Conservation (phyloP, 2,797 vertebrate genomes). For the Bufotes viridis region DNA sequence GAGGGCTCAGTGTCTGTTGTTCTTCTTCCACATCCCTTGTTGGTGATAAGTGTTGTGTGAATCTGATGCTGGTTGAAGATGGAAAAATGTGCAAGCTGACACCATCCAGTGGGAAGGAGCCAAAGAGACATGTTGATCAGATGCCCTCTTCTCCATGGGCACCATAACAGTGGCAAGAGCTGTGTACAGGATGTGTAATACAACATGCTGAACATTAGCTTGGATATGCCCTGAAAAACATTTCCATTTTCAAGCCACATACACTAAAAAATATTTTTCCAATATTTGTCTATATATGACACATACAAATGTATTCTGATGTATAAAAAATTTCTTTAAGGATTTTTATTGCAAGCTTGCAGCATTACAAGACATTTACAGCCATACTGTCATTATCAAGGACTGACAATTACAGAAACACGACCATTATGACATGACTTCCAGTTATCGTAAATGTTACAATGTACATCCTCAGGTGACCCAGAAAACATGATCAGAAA, state of each 20-base stretch:
- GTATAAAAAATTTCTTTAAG: background rate
- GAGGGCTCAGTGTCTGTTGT: background rate
- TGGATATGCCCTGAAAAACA: background rate
- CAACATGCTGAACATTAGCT: background rate
- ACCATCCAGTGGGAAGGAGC: background rate
- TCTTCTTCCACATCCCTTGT: background rate
- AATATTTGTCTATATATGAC: constrained; percentile 3
- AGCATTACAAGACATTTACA: background rate
- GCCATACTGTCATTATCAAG: background rate
- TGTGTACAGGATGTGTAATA: background rate
- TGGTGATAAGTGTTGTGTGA: background rate
- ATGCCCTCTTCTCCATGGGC: background rate
- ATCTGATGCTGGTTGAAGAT: background rate
- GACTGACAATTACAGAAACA: constrained; percentile 23
- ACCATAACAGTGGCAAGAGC: background rate
- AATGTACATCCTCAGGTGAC: constrained; percentile 26
- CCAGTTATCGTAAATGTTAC: constrained; percentile 21
- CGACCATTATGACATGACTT: background rate
- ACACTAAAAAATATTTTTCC: background rate
- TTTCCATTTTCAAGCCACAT: background rate
- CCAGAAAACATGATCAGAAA: constrained; percentile 23
- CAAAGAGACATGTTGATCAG: background rate
- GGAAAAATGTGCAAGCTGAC: background rate
- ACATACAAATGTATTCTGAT: constrained; percentile 11
- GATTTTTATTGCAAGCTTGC: constrained; percentile 4